Conservation (phyloP, 2,797 vertebrate genomes). For the Sebastiscus tertius region DNA sequence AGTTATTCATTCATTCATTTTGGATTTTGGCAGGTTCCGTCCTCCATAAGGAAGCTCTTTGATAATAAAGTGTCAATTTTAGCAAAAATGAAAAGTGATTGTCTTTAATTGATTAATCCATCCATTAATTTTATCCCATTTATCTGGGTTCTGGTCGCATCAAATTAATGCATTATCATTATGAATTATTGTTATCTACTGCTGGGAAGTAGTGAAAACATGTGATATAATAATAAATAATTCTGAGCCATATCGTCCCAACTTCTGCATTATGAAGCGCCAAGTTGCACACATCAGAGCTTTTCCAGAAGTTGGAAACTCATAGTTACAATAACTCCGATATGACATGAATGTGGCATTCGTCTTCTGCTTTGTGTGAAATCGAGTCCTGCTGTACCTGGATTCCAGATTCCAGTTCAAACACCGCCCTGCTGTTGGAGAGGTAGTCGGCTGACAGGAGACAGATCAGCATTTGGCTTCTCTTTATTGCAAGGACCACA, state of each 20-base stretch:
- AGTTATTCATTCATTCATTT: too few species aligned
- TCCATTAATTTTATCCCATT: background rate
- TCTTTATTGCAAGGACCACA: constrained; percentile 84
- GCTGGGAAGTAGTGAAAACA: background rate
- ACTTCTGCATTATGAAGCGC: background rate
- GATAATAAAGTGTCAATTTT: background rate
- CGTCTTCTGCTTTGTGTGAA: background rate
- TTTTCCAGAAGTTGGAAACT: background rate
- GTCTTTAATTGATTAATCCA: background rate
- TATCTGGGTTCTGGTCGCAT: background rate
- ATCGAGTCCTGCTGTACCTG: constrained; percentile 40
- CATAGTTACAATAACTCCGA: background rate
- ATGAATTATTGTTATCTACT: background rate
- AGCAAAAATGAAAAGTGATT: background rate
- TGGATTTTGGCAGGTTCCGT: too few species aligned
- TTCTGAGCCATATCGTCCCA: background rate
- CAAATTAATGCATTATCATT: background rate
- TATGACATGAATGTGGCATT: background rate
- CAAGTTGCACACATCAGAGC: background rate
- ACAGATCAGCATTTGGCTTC: constrained; percentile 86
- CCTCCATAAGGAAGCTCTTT: background rate
- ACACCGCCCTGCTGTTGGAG: constrained; percentile 78
- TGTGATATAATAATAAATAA: background rate
- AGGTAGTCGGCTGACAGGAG: constrained; percentile 87
- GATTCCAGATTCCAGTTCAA: constrained; percentile 88